Percentiles rank a stretch among this genome's conserved stretches.
phyloP scores from a whole-genome alignment of 2,113 vertebrate species.

The Grammomys dolichurus region DNA sequence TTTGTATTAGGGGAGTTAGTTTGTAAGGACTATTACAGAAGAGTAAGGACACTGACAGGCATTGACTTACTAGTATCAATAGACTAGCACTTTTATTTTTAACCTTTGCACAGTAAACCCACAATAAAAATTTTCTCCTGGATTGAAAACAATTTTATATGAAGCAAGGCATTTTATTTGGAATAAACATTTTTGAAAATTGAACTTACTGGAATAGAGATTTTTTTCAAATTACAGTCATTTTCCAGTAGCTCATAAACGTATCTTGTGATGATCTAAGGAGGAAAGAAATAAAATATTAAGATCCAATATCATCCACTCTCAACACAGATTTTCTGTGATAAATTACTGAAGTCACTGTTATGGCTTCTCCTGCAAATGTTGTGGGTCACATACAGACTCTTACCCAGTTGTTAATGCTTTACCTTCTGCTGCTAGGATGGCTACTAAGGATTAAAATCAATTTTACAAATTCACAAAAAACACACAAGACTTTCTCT shows the following conservation, averaged over 20 bases:
- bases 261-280: slow-evolving; percentile 97
- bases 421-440: not conserved
- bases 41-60: not conserved
- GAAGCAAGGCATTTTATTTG: not conserved
- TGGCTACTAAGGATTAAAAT: not conserved
- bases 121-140: slow-evolving; percentile 16
- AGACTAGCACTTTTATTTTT: slow-evolving; percentile 15
- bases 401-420: slow-evolving; percentile 36
- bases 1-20: not conserved
- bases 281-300: slow-evolving; percentile 73
- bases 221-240: slow-evolving; percentile 96
- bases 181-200: slow-evolving; percentile 54
- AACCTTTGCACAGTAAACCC: slow-evolving; percentile 17
- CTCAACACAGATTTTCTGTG: slow-evolving; percentile 39
- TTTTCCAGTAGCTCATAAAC: slow-evolving; percentile 96
- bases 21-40: not conserved
- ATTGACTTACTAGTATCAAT: slow-evolving; percentile 41
- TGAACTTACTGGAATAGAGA: slow-evolving; percentile 95
- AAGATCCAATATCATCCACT: slow-evolving; percentile 41
- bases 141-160: slow-evolving; percentile 52
- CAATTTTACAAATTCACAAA: slow-evolving; percentile 67
- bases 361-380: slow-evolving; percentile 27
- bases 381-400: not conserved
- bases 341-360: slow-evolving; percentile 55
- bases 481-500: slow-evolving; percentile 54